phyloP scores from a whole-genome alignment of 2,113 vertebrate genomes.

The Callipepla squamata region DNA sequence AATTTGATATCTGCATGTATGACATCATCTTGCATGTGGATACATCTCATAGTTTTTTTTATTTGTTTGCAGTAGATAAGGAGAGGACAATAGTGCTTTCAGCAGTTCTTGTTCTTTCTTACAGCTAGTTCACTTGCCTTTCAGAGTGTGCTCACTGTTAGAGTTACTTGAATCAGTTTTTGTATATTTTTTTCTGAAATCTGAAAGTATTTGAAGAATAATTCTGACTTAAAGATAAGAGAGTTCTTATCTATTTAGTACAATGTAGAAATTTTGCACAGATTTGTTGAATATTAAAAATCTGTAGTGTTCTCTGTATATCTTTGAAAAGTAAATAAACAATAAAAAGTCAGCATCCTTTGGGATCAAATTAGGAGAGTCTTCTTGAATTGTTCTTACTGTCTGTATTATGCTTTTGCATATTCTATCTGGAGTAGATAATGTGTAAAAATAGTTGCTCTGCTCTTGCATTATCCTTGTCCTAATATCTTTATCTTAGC shows the following conservation, averaged over 20 bases:
- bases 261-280: not conserved
- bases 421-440: not conserved
- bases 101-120: not conserved
- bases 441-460: not conserved
- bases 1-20: not conserved
- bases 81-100: not conserved
- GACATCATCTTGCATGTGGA: not conserved
- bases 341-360: not conserved
- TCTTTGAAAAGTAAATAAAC: constrained; percentile 2
- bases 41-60: not conserved
- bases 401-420: not conserved
- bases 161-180: not conserved
- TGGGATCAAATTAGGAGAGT: not conserved
- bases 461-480: not conserved
- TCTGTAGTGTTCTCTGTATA: not conserved
- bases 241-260: not conserved
- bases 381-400: not conserved
- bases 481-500: not conserved
- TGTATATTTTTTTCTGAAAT: not conserved
- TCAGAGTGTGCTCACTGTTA: fast-evolving
- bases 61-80: constrained; percentile 11
- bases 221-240: not conserved
- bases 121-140: not conserved
- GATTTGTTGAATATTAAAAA: not conserved
- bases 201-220: not conserved